Conservation (phyloP, 2,888 invertebrate genomes). For the Artemia sinica region DNA sequence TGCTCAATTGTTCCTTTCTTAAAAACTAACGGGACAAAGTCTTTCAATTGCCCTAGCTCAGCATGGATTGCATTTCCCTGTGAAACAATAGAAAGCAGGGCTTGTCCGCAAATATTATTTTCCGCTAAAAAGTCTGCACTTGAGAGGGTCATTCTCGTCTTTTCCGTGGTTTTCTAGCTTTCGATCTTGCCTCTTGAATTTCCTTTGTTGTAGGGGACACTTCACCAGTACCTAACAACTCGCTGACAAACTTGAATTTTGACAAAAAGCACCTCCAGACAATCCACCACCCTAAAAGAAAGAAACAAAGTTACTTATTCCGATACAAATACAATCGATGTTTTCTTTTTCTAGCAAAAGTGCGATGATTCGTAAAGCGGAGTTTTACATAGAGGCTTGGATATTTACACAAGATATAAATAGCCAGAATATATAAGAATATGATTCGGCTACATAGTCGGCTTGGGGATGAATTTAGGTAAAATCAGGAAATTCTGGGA, state of each 20-base stretch:
- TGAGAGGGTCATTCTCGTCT: neutral
- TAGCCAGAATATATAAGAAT: too few species aligned
- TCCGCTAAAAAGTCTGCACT: slow-evolving; percentile 51
- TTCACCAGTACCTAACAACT: slow-evolving; percentile 44
- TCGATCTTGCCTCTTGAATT: slow-evolving; percentile 8
- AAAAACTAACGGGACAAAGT: slow-evolving; percentile 60
- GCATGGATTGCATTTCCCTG: slow-evolving; percentile 90
- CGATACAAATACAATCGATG: too few species aligned
- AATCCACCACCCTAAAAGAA: slow-evolving; percentile 63
- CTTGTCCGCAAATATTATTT: slow-evolving; percentile 84
- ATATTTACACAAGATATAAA: too few species aligned
- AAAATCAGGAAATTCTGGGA: too few species aligned
- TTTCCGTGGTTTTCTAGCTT: neutral
- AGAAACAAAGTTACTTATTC: too few species aligned
- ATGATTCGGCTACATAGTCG: too few species aligned
- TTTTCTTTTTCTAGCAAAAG: too few species aligned
- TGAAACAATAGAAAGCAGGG: slow-evolving; percentile 67
- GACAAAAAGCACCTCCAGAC: slow-evolving; percentile 80
- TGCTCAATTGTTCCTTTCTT: slow-evolving; percentile 39
- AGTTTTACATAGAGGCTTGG: too few species aligned
- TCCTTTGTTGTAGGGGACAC: neutral
- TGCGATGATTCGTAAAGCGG: too few species aligned
- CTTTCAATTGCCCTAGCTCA: slow-evolving; percentile 76
- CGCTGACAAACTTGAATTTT: slow-evolving; percentile 67
- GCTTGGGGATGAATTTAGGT: too few species aligned